phyloP scores from a whole-genome alignment of 2,797 vertebrate species.

The Gymnoscopelus microlampas region DNA sequence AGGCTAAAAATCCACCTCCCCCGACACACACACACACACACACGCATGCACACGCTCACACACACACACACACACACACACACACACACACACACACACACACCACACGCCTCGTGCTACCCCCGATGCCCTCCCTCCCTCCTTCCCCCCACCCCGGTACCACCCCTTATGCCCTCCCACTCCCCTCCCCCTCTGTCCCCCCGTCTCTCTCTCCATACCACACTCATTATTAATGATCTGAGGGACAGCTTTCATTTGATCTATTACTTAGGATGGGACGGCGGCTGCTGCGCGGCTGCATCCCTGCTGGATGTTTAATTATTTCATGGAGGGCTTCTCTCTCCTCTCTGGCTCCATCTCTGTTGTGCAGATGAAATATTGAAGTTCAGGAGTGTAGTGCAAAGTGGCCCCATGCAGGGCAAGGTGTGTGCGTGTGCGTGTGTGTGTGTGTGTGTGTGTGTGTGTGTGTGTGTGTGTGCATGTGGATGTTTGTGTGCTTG shows the following conservation, averaged over 20 bases:
- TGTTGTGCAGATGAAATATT: slow-evolving; percentile 84
- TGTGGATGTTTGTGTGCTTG: slow-evolving; percentile 5
- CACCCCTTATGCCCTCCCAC: slow-evolving; percentile 50
- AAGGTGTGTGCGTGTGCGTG: slow-evolving; percentile 12
- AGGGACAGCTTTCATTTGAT: slow-evolving; percentile 85
- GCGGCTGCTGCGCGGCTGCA: slow-evolving; percentile 75
- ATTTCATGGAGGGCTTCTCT: slow-evolving; percentile 80
- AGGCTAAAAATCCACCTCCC: slow-evolving; percentile 49
- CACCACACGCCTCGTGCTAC: slow-evolving; percentile 35
- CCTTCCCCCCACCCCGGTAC: slow-evolving; percentile 24
- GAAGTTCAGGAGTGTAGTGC: slow-evolving; percentile 76
- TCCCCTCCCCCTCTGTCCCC: slow-evolving; percentile 46
- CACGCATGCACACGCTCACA: not conserved
- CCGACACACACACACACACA: not conserved
- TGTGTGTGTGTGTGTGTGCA: not conserved
- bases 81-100: slow-evolving; percentile 13
- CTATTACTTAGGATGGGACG: slow-evolving; percentile 81
- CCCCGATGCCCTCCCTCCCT: slow-evolving; percentile 46
- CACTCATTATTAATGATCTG: slow-evolving; percentile 85
- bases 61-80: slow-evolving; percentile 32
- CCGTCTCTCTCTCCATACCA: slow-evolving; percentile 67
- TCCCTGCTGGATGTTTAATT: slow-evolving; percentile 83
- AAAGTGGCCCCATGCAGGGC: slow-evolving; percentile 74
- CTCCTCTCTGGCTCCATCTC: slow-evolving; percentile 73
- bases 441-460: slow-evolving; percentile 11